Base-by-base conservation (phyloP, 2,113 vertebrate species). In the Ornithorhynchus anatinus region DNA sequence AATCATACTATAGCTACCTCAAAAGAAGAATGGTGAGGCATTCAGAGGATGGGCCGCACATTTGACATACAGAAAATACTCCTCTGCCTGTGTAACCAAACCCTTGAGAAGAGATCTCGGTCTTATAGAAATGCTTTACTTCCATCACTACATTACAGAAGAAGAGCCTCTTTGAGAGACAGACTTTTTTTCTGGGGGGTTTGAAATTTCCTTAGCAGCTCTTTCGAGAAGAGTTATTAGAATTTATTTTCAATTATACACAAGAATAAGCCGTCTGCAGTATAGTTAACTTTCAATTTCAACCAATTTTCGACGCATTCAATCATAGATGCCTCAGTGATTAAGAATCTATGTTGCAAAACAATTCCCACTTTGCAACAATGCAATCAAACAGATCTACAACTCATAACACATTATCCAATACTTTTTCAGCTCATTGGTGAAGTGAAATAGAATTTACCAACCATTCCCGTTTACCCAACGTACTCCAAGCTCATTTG, bases 201-300 rank as follows among this genome's bases (percentile, higher is more conserved):
- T 89, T 86, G 74, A 81, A 91, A 90, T 88, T 89, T 91, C 80
- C 85, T 89, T 82, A 88, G 86, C 84, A 89, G 88, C 83, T 84
- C 86, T 90, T 93, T 90, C 54, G 66, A 85, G 86, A 84, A 87
- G 91, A 94, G 89, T 92, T 94, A 94, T 94, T 94, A 94, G 91
- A 93, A 94, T 94, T 94, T 94, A 94, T 94, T 94, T 94, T 94
- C 91, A 94, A 94, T 94, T 94, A 94, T 93, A 89, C 93, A 94
- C 89, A 89, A 93, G 92, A 94, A 92, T 93, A 92, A 94, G 91
- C 92, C 29, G 86, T 92, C 92, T 92, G 89, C 86, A 86, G 88
- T 91, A 91, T 92, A 92, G 92, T 93, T 93, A 94, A 93, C 92
- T 92, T 93, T 87, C 90, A 93, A 92, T 94, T 94, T 88, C 91